phyloP scores from a whole-genome alignment of 2,888 invertebrate species.

The Drosophila eohydei region DNA sequence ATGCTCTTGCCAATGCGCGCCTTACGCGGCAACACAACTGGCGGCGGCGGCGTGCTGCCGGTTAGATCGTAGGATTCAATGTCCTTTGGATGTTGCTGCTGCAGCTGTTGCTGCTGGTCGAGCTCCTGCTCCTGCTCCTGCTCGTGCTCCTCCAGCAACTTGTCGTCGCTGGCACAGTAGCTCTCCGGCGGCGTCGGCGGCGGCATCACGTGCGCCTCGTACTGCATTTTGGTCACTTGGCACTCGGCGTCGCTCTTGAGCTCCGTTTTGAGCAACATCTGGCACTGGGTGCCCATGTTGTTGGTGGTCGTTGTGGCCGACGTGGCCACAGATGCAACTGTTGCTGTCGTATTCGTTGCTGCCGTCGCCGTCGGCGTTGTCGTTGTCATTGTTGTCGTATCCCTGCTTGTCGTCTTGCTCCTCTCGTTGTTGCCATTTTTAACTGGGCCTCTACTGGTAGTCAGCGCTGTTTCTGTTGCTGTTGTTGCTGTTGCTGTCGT shows the following conservation, averaged over 20 bases:
- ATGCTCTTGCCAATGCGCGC: conserved; percentile 88
- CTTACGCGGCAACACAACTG: conserved; percentile 83
- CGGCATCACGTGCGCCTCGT: conserved; percentile 83
- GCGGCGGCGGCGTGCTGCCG: conserved; percentile 87
- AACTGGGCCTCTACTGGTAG: conserved; percentile 85
- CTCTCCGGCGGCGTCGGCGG: conserved; percentile 83
- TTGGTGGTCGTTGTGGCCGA: conserved; percentile 64
- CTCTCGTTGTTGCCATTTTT: conserved; percentile 75
- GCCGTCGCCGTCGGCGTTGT: conserved; percentile 51
- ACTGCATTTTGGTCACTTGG: conserved; percentile 81
- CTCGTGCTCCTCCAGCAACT: conserved; percentile 66
- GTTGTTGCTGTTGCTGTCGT: conserved; percentile 50
- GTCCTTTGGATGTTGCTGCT: conserved; percentile 41
- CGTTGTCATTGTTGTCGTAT: conserved; percentile 64
- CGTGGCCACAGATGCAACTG: conserved; percentile 52
- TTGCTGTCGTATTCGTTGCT: conserved; percentile 56
- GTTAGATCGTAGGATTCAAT: conserved; percentile 82
- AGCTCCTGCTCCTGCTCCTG: conserved; percentile 51
- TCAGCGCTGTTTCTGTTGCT: conserved; percentile 74
- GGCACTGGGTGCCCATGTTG: conserved; percentile 73
- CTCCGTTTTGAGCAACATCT: conserved; percentile 81
- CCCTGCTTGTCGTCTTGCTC: conserved; percentile 70
- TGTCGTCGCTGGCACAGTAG: conserved; percentile 82
- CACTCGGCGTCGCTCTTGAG: conserved; percentile 69
- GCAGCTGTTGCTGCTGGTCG: conserved; percentile 47